Evolutionary conservation across 2,888 invertebrate species (phyloP).

Genomic region (Rhamnusium bicolor): DNA sequence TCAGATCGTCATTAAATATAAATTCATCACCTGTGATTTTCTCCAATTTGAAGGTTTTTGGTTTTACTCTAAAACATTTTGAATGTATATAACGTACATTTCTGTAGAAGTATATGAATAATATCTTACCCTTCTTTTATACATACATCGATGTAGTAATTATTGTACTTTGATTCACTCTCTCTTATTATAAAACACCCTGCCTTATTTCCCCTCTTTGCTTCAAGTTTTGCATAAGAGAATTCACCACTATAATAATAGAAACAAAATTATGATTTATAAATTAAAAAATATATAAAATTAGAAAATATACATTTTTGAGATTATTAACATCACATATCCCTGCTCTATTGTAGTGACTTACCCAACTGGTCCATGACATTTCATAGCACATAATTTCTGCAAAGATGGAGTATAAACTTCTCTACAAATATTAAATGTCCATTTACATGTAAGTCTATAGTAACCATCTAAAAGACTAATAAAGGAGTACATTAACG

Average conservation of each 20-base stretch:
- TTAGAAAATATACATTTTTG: neutral
- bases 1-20: slow-evolving; percentile 71
- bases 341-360: too few species aligned
- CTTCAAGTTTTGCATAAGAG: slow-evolving; percentile 87
- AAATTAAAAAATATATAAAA: too few species aligned
- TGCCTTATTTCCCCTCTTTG: slow-evolving; percentile 81
- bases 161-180: slow-evolving; percentile 85
- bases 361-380: slow-evolving; percentile 94
- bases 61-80: slow-evolving; percentile 72
- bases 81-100: neutral
- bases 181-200: slow-evolving; percentile 89
- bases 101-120: neutral
- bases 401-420: slow-evolving; percentile 86
- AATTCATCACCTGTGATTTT: slow-evolving; percentile 76
- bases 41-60: slow-evolving; percentile 81
- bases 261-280: too few species aligned
- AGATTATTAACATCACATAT: too few species aligned
- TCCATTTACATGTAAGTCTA: slow-evolving; percentile 90
- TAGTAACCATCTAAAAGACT: slow-evolving; percentile 91
- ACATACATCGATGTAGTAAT: slow-evolving; percentile 88
- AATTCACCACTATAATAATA: slow-evolving; percentile 80
- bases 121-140: slow-evolving; percentile 78
- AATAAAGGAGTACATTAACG: slow-evolving; percentile 84
- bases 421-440: slow-evolving; percentile 89
- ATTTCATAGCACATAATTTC: slow-evolving; percentile 81